These are phyloP conservation scores for Acyrthosiphon pisum DNA, from an alignment of 1,140 invertebrate genomes.

Conservation along the genomic window DNA sequence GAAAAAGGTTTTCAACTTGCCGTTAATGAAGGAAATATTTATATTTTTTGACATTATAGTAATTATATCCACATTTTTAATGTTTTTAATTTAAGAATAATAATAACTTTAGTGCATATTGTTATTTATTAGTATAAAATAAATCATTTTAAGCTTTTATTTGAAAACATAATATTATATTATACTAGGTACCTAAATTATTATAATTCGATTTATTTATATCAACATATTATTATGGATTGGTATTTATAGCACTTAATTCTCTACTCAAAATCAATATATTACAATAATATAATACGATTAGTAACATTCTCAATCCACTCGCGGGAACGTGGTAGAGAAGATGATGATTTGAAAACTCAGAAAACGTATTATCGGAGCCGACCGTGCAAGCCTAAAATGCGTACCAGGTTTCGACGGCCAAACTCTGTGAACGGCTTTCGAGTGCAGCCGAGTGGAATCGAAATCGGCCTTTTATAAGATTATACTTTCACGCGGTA, in stretches of 20 bases:
- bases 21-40: too few relatives aligned
- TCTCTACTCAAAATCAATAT: not conserved
- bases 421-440: not conserved
- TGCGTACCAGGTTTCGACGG: not conserved
- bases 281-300: not conserved
- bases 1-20: too few relatives aligned
- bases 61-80: too few relatives aligned
- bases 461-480: not conserved
- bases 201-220: not conserved
- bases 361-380: not conserved
- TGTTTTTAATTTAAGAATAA: too few relatives aligned
- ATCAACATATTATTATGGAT: not conserved
- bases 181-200: not conserved
- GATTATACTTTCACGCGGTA: not conserved
- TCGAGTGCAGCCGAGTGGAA: not conserved
- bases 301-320: not conserved
- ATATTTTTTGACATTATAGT: too few relatives aligned
- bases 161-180: not conserved
- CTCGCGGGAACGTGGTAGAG: not conserved
- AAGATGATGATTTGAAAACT: not conserved
- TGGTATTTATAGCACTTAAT: not conserved
- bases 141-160: not conserved
- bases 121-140: not conserved
- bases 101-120: not conserved
- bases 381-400: not conserved